These are phyloP conservation scores for Oreortyx pictus DNA, from an alignment of 2,797 vertebrate genomes.

Conservation along the genomic window DNA sequence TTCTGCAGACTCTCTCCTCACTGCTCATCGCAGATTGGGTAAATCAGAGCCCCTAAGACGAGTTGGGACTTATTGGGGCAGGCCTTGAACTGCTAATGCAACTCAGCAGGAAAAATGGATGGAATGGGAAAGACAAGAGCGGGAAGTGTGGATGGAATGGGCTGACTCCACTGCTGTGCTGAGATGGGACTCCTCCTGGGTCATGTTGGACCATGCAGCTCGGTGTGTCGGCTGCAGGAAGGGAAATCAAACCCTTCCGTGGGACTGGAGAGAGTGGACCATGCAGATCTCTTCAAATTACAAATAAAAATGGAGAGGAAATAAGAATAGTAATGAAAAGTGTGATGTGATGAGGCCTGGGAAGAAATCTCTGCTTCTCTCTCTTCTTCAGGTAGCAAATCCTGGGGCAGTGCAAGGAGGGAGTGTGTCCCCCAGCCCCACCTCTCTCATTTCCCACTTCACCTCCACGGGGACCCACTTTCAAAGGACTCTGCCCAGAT, in stretches of 20 bases:
- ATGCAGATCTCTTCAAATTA: no score
- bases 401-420: not conserved
- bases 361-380: not conserved
- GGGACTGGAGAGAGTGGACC: not conserved
- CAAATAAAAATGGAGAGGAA: not conserved
- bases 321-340: not conserved
- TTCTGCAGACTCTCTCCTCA: not conserved
- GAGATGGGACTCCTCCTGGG: not conserved
- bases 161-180: accelerated
- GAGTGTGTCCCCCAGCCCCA: not conserved
- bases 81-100: not conserved
- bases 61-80: constrained; percentile 8
- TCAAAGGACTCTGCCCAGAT: not conserved
- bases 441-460: not conserved
- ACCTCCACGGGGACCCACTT: not conserved
- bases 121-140: accelerated
- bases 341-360: not conserved
- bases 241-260: accelerated
- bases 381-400: not conserved
- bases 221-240: not conserved
- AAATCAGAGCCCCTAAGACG: not conserved
- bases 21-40: not conserved
- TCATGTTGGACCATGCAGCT: not conserved
- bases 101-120: not conserved
- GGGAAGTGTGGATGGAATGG: no score